Evolutionary conservation across 2,113 vertebrate genomes (phyloP).

Genomic region (Bubo bubo): DNA sequence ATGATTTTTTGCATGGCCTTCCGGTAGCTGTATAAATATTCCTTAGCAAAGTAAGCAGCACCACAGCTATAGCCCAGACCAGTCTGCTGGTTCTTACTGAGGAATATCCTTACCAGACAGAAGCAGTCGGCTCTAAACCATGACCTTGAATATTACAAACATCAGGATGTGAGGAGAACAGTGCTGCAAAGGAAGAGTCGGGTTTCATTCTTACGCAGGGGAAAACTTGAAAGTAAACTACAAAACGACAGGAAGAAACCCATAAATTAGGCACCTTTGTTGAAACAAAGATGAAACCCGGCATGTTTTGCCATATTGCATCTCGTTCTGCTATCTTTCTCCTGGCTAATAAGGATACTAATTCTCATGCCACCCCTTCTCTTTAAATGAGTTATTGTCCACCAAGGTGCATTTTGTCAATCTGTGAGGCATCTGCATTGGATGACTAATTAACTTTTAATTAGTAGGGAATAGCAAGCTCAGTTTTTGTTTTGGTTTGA

Average conservation of each 20-base stretch:
- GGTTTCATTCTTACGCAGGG: background rate
- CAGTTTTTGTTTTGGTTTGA: background rate
- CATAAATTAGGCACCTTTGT: background rate
- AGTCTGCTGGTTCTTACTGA: background rate
- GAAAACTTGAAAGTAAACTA: background rate
- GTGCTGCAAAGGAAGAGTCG: background rate
- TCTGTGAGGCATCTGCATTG: background rate
- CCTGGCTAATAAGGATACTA: background rate
- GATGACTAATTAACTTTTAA: slow-evolving; percentile 28
- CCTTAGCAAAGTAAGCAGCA: background rate
- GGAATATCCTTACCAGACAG: background rate
- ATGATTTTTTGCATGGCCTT: no score
- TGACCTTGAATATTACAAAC: background rate
- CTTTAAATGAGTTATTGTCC: background rate
- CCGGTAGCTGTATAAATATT: background rate
- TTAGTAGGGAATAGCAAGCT: background rate
- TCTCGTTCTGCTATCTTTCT: background rate
- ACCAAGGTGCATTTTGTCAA: background rate
- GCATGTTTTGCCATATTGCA: accelerated
- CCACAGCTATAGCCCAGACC: background rate
- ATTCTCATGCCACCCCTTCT: background rate
- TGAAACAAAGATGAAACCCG: background rate
- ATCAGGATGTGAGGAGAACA: background rate
- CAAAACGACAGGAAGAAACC: background rate
- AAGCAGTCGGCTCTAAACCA: background rate